Evolutionary conservation across 64 coral and sea anemone genomes (phyloP).

Genomic region (Montipora efflorescens): DNA sequence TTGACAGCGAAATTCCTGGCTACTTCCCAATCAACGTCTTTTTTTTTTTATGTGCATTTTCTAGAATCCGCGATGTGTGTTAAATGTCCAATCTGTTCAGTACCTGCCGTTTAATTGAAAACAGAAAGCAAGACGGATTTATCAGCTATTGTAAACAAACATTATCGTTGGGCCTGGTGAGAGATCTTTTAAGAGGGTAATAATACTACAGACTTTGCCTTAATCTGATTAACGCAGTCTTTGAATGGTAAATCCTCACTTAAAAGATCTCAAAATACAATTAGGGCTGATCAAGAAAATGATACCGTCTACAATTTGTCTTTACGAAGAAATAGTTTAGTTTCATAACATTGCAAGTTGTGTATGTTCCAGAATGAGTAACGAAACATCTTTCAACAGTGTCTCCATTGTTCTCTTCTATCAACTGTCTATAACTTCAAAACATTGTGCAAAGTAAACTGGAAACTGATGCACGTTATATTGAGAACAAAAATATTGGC

Average conservation of each 20-base stretch:
- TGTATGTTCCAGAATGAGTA: background rate
- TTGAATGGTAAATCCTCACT: background rate
- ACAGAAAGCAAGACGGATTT: background rate
- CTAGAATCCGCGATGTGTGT: background rate
- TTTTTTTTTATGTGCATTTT: background rate
- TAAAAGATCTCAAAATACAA: background rate
- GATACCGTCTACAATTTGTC: background rate
- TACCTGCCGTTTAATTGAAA: background rate
- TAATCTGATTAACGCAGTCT: background rate
- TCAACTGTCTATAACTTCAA: too few species aligned
- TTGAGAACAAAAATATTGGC: too few species aligned
- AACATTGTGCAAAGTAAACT: too few species aligned
- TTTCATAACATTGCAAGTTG: background rate
- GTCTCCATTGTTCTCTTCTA: too few species aligned
- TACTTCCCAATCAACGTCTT: background rate
- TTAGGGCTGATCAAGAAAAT: background rate
- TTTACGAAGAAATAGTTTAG: background rate
- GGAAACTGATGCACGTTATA: too few species aligned
- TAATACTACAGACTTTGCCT: background rate
- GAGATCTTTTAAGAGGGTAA: background rate
- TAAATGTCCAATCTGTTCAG: background rate
- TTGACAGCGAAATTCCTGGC: background rate
- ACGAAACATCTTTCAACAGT: background rate
- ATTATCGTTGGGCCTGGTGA: background rate
- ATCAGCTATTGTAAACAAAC: background rate